These are phyloP conservation scores for human DNA, from an alignment of 2,113 vertebrate species.

Conservation along the genomic window DNA sequence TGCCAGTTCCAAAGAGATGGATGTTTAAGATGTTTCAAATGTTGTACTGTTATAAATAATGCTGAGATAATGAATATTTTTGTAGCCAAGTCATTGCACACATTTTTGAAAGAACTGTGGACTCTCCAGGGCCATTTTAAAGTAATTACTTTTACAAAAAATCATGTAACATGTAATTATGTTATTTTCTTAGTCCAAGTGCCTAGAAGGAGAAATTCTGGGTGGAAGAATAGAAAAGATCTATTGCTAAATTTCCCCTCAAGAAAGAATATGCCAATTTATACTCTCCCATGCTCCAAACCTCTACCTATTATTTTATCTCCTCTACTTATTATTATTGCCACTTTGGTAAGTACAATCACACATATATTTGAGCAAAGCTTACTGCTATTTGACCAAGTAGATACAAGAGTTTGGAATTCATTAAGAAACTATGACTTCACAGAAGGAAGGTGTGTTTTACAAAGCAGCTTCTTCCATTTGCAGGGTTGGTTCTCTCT, in stretches of 20 bases:
- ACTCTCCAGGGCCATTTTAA: background rate
- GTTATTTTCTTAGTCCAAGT: background rate
- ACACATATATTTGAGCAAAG: background rate
- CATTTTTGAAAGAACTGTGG: background rate
- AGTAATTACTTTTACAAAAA: background rate
- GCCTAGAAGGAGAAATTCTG: background rate
- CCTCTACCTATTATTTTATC: background rate
- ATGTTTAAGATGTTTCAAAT: slow-evolving; percentile 43
- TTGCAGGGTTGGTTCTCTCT: background rate
- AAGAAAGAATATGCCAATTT: background rate
- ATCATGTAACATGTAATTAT: background rate
- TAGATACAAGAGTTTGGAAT: background rate
- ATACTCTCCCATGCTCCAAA: fast-evolving
- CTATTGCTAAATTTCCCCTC: background rate
- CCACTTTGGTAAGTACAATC: background rate
- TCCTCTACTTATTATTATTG: background rate
- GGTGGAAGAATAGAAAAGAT: background rate
- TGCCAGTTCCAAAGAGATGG: slow-evolving; percentile 27
- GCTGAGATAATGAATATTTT: background rate
- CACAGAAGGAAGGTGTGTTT: background rate
- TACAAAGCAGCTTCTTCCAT: background rate
- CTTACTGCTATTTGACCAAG: background rate
- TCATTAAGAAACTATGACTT: background rate
- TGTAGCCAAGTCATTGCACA: background rate
- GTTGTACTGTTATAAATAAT: slow-evolving; percentile 50